Evolutionary conservation across 2,888 invertebrate species (phyloP), one percentile per base, ranked within the genome.

Genomic region (Kuschelorhynchus macadamiae): DNA sequence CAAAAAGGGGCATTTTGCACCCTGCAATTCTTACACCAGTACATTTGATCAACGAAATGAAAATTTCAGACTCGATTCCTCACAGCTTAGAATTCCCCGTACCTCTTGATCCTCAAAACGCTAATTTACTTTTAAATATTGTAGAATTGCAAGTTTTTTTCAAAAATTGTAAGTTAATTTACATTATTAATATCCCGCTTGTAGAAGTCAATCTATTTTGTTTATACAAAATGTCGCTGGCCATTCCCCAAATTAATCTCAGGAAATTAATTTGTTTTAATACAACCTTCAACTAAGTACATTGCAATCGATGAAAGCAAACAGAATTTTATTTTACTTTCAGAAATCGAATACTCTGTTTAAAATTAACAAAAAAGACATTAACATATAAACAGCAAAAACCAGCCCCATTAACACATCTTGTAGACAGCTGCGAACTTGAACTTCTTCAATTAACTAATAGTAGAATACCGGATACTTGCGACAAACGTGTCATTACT

Each of bases 171-270:
- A 1, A 36, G n/a, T 9, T 53, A 12, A 39, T 14, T 11, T 33
- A 55, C 12, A 39, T 55, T n/a, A 55, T 55, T 39, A 55, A 52
- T 33, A 33, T 18, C 11, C 17, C 32, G 11, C n/a, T 52, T n/a
- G 33, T 52, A 1, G 52, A 32, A 36, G 16, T 5, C 11, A 1
- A 55, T 20, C 9, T 39, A 7, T 55, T 55, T 39, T 12, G 41
- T n/a, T 1, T 55, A 0, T 53, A 53, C 8, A 33, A 17, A 33
- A n/a, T 53, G 1, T 55, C 25, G 20, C n/a, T n/a, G n/a, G n/a
- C 55, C 41, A 12, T 55, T 18, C 20, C 52, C 52, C 1, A 52
- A 52, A 33, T 17, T 12, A 5, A 18, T 50, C 16, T 12, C 25
- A 16, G 1, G 2, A 12, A 50, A 30, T 50, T 9, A 50, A 14